phyloP scores from a whole-genome alignment of 1,140 invertebrate genomes.

The Tetragonula clypearis region DNA sequence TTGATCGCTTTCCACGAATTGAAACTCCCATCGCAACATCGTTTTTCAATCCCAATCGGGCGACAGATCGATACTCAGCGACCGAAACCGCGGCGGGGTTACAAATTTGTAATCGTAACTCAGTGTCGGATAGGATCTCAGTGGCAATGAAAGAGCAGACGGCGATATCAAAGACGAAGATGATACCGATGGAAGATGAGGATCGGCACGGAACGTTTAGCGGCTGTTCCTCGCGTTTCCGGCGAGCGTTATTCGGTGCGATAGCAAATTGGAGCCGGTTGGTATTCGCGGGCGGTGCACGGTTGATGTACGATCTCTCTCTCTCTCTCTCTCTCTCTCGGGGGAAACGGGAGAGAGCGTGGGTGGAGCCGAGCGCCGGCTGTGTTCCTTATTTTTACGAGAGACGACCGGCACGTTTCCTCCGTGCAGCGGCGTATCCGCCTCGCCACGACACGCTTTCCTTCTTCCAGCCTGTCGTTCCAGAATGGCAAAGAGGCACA shows the following conservation, averaged over 20 bases:
- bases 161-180: constrained; percentile 13
- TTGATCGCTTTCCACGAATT: too few species aligned
- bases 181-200: neutral
- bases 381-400: constrained; percentile 65
- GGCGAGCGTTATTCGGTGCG: constrained; percentile 51
- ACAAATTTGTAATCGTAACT: constrained; percentile 16
- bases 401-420: constrained; percentile 29
- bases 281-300: constrained; percentile 50
- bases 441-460: constrained; percentile 17
- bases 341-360: constrained; percentile 50
- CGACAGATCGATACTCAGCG: neutral
- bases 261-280: constrained; percentile 59
- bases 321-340: too few species aligned
- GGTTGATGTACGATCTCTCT: constrained; percentile 62
- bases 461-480: neutral
- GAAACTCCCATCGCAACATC: too few species aligned
- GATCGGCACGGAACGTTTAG: constrained; percentile 14
- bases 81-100: neutral
- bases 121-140: neutral
- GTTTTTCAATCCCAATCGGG: neutral
- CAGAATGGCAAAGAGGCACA: neutral
- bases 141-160: neutral
- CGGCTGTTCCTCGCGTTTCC: constrained; percentile 35
- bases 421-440: neutral
- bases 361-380: constrained; percentile 56